Base-by-base conservation (phyloP, 1,140 invertebrate species). In the Danaus plexippus region DNA sequence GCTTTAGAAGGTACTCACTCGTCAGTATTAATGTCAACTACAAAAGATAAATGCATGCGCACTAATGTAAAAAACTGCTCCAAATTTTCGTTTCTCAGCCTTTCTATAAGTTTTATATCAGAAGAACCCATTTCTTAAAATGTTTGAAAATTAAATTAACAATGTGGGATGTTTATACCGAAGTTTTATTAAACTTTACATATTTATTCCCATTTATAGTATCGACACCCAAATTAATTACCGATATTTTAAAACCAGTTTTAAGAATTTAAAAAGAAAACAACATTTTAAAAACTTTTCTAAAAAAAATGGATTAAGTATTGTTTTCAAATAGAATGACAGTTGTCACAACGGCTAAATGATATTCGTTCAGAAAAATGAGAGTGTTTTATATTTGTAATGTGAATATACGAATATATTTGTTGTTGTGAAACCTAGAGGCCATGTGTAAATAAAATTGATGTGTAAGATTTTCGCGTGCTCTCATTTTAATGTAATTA, bases 11-110 rank as follows among this genome's bases (percentile, higher is more conserved):
- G 18, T 64, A 85, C 91, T 90, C 89, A 95, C 94, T 95, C 94
- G 79, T 95, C 94, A 9, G 92, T 94, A 61, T 92, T 93, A 50
- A 96, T 90, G 80, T 90, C 88, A 57, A 96, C 88, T 70, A 95
- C 90, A 88, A 97, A 96, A 11, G 94, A 96, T 67, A 97, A 87
- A 87, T 97, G 96, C 95, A 97, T 97, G 74, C 94, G 92, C 66
- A 96, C 94, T 63, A 97, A 89, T 15, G 93, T 95, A 62, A 94
- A 91, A 84, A 94, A 96, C 79, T 96, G 95, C 64, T 96, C 94
- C 18, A 92, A 91, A 88, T 96, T 94, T 70, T 93, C 92, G 63
- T 89, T 89, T 61, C 92, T 89, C 71, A 94, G 86, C 75, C 89
- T 90, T 65, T 92, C 91, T 65, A 84, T 80, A n/a, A 79, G 56